Conservation (phyloP, 2,888 invertebrate species). For the Lamproptera curius region DNA sequence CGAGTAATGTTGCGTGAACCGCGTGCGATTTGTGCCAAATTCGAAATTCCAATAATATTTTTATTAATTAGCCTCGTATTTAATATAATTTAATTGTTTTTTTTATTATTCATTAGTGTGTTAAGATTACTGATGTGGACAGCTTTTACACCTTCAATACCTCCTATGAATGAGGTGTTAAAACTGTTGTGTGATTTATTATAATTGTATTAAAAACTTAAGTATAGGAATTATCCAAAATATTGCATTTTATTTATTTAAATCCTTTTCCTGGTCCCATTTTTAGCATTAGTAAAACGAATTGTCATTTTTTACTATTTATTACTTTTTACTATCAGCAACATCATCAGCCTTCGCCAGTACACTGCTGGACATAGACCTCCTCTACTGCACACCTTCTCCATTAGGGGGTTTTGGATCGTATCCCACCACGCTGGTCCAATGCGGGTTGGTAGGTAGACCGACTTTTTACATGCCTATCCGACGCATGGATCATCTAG, state of each 20-base stretch:
- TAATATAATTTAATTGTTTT: constrained; percentile 34
- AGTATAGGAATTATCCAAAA: constrained; percentile 67
- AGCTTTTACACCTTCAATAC: constrained; percentile 65
- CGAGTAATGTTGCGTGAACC: constrained; percentile 10
- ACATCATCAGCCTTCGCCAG: too few species aligned
- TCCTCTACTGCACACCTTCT: too few species aligned
- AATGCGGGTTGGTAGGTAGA: too few species aligned
- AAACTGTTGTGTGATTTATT: constrained; percentile 71
- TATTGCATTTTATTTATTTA: constrained; percentile 13
- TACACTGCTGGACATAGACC: too few species aligned
- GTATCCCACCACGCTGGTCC: too few species aligned
- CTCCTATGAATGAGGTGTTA: constrained; percentile 59
- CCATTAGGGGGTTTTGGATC: too few species aligned
- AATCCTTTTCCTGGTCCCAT: too few species aligned
- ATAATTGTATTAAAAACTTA: constrained; percentile 61
- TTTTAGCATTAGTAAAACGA: too few species aligned
- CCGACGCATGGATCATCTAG: too few species aligned
- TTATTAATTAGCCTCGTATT: constrained; percentile 25
- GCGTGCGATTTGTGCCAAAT: constrained; percentile 41
- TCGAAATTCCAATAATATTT: constrained; percentile 27
- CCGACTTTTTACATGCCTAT: too few species aligned
- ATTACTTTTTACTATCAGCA: too few species aligned
- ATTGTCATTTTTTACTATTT: too few species aligned
- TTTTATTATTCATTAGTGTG: constrained; percentile 29
- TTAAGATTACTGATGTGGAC: constrained; percentile 51